phyloP scores from a whole-genome alignment of 2,113 vertebrate genomes.

The Bolborhynchus lineola region DNA sequence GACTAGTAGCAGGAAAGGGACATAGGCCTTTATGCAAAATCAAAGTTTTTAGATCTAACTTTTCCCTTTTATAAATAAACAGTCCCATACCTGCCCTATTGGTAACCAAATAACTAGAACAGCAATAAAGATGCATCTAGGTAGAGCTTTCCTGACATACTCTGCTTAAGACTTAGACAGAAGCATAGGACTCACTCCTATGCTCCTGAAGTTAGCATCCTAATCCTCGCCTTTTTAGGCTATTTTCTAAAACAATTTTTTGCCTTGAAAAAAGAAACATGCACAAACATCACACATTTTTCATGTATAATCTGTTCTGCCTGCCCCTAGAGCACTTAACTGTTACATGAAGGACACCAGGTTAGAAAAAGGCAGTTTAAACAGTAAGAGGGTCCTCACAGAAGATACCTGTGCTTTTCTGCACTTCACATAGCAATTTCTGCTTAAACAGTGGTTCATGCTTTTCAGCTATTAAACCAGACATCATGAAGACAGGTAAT shows the following conservation, averaged over 20 bases:
- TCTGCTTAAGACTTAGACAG: background rate
- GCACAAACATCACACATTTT: background rate
- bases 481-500: background rate
- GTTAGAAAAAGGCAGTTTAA: background rate
- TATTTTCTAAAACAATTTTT: background rate
- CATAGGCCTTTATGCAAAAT: background rate
- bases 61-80: background rate
- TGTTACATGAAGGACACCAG: fast-evolving
- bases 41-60: background rate
- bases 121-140: background rate
- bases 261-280: background rate
- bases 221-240: background rate
- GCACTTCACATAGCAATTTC: background rate
- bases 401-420: background rate
- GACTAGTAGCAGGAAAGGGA: background rate
- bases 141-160: background rate
- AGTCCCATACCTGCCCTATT: background rate
- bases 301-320: background rate
- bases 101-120: background rate
- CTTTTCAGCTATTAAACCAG: background rate
- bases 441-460: background rate
- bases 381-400: background rate
- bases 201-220: background rate
- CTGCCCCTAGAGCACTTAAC: background rate
- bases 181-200: background rate